Evolutionary conservation across 2,113 vertebrate genomes (phyloP), one percentile per base, ranked within the genome.

Genomic region (Gymnogyps californianus): DNA sequence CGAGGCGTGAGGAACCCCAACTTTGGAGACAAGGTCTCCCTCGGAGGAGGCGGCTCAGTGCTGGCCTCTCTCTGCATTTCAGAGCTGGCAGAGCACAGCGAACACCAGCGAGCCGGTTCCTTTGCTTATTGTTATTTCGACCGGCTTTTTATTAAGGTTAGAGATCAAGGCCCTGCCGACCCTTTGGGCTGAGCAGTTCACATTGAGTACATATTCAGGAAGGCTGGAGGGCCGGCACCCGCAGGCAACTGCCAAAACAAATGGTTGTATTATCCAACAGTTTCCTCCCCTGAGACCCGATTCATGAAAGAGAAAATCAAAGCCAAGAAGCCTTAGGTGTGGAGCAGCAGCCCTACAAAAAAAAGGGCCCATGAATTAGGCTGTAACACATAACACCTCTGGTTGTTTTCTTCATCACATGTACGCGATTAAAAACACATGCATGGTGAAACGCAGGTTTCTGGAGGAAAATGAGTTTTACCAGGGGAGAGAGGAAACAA

Each of bases 191-290:
- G 38, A 61, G 90, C 77, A 20, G 46, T 16, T 87, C 72, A 24
- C 77, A 8, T 38, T 28, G 40, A 94, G 83, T 8, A 31, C 66
- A 7, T 4, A 31, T 42, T 55, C 90, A 93, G 92, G 92, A 91
- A 93, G 49, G 58, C 80, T 16, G 15, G 46, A 91, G 72, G 42
- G 61, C 80, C 32, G 0, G 54, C 83, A 74, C 91, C 76, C 4
- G 40, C 72, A 25, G 51, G 46, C 82, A 49, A 26, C 51, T 61
- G 94, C 94, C 96, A 97, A 93, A 94, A 89, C 87, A 91, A 94
- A 93, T 74, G 49, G 46, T 64, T 78, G 36, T 75, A 81, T 82
- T 90, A 70, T 52, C 82, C 92, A 89, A 91, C 82, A 89, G 94
- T 21, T 94, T 95, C 96, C 95, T 93, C 81, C 74, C 92, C 34